Base-by-base conservation (phyloP, 2,797 vertebrate species). In the Glyptemys insculpta region DNA sequence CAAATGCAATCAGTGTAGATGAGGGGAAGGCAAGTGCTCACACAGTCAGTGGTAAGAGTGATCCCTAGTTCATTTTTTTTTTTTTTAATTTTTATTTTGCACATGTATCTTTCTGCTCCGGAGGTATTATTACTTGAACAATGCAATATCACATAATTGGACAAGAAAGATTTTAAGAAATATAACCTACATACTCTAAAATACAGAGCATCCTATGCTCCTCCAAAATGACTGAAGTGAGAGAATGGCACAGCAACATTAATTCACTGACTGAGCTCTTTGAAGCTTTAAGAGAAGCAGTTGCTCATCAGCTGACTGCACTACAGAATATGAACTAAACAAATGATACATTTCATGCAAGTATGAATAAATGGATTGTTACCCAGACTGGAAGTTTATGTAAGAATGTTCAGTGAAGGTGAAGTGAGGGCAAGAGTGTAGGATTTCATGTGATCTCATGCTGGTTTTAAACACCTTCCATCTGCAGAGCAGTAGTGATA, bases 391-490 rank as follows among this genome's bases (percentile, higher is more conserved):
- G 49, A 15, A 76, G 2, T n/a, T 68, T 56, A 81, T 41, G n/a
- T 87, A 37, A 50, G 54, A 80, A 31, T 37, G 49, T 25, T 68
- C 41, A 59, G 34, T n/a, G 25, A 47, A 78, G 12, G 78, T 27
- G 9, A 88, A 91, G 79, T 44, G 47, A 54, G 34, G 1, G 37
- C n/a, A 83, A 91, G 88, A 88, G 44, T 1, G n/a, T 37, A 72
- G 19, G 19, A 72, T 72, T 72, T 72, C n/a, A 82, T 0, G 6
- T 2, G 15, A 31, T 90, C 41, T 37, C 65, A 52, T 57, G 44
- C 83, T 81, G 34, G 59, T 41, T 41, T 86, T 92, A 81, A 78
- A 87, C 65, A 86, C 1, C 12, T 85, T 87, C 93, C 7, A 89
- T 41, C 37, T 92, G 25, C 65, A 80, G 2, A 44, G 53, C 65